Conservation (phyloP, 2,113 vertebrate genomes). For the Oncorhynchus mykiss region DNA sequence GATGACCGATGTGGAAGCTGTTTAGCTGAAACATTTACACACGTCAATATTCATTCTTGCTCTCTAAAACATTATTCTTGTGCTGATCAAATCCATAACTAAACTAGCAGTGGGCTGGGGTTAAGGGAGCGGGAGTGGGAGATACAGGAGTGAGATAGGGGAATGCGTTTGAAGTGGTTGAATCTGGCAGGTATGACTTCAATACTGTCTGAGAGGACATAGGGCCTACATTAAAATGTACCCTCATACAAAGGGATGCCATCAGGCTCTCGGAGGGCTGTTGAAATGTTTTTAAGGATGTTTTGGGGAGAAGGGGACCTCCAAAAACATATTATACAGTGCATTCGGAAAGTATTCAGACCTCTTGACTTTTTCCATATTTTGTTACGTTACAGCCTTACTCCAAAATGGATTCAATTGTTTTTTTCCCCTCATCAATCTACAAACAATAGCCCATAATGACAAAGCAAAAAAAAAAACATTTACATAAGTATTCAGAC, state of each 20-base stretch:
- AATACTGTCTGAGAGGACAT: constrained; percentile 53
- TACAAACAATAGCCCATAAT: too few species aligned
- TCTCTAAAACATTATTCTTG: constrained; percentile 49
- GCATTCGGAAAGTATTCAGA: too few species aligned
- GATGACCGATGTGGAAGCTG: constrained; percentile 44
- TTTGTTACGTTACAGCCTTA: too few species aligned
- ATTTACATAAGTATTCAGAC: too few species aligned
- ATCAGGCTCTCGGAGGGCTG: constrained; percentile 69
- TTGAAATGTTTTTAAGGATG: constrained; percentile 73
- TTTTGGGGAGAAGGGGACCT: constrained; percentile 54
- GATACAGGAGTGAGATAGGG: background rate
- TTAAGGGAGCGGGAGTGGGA: background rate
- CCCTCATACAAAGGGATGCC: constrained; percentile 55
- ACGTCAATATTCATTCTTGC: constrained; percentile 58
- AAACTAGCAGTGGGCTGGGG: background rate
- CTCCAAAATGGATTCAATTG: too few species aligned
- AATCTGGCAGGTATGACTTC: constrained; percentile 29
- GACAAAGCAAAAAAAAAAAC: too few species aligned
- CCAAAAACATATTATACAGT: too few species aligned
- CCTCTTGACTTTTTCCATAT: too few species aligned
- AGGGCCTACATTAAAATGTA: constrained; percentile 14
- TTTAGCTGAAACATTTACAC: constrained; percentile 59
- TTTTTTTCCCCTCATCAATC: too few species aligned
- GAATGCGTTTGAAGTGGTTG: constrained; percentile 14
- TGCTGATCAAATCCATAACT: constrained; percentile 26